These are phyloP conservation scores for Drosophila pseudoananassae DNA, from an alignment of 1,140 invertebrate species.

Conservation along the genomic window DNA sequence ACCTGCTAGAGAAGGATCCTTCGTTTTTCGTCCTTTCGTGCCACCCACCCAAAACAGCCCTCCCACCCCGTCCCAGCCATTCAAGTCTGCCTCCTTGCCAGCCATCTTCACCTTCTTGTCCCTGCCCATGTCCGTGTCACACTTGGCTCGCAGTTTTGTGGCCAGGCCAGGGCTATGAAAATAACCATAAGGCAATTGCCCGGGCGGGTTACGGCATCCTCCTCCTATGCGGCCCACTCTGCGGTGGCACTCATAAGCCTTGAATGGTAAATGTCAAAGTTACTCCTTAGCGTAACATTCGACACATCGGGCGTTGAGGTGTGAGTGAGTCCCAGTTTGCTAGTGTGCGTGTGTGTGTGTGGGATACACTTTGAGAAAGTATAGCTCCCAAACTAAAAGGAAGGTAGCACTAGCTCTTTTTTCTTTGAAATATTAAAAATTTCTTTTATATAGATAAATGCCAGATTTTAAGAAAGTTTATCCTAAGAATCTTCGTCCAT, in stretches of 20 bases:
- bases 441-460: no score
- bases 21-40: slow-evolving; percentile 23
- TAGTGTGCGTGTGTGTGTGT: slow-evolving; percentile 14
- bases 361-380: neutral
- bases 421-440: no score
- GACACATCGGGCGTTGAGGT: slow-evolving; percentile 77
- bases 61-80: neutral
- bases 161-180: slow-evolving; percentile 80
- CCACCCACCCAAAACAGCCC: slow-evolving; percentile 27
- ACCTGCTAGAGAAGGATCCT: slow-evolving; percentile 27
- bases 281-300: slow-evolving; percentile 82
- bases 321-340: slow-evolving; percentile 43
- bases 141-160: slow-evolving; percentile 79
- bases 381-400: neutral
- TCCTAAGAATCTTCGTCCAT: no score
- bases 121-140: slow-evolving; percentile 57
- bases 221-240: neutral
- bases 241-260: slow-evolving; percentile 79
- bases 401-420: no score
- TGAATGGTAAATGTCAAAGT: slow-evolving; percentile 83
- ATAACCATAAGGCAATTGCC: slow-evolving; percentile 82
- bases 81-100: slow-evolving; percentile 21
- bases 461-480: no score
- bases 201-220: slow-evolving; percentile 59
- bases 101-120: slow-evolving; percentile 20